Evolutionary conservation across 2,113 vertebrate species (phyloP).

Genomic region (Ctenomys sociabilis): DNA sequence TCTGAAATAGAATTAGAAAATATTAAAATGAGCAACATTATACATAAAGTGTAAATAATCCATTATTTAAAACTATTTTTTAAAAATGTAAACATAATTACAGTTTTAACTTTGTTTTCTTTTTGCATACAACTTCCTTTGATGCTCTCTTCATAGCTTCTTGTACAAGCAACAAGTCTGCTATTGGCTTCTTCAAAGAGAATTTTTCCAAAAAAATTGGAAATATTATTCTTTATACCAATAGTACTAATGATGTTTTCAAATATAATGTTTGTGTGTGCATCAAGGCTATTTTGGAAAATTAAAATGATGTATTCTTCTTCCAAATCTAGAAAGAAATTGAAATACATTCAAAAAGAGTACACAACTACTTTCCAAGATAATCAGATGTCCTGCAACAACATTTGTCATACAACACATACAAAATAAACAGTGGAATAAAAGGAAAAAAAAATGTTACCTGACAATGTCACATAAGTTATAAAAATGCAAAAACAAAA

Average conservation of each 20-base stretch:
- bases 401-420: background rate
- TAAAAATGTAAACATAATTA: slow-evolving; percentile 77
- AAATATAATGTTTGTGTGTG: slow-evolving; percentile 92
- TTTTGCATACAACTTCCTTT: slow-evolving; percentile 87
- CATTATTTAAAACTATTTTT: slow-evolving; percentile 51
- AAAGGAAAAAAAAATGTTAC: slow-evolving; percentile 14
- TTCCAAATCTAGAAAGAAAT: slow-evolving; percentile 88
- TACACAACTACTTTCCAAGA: slow-evolving; percentile 21
- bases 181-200: slow-evolving; percentile 95
- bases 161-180: slow-evolving; percentile 96
- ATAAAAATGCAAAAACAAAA: background rate
- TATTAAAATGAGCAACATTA: background rate
- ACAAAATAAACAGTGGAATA: background rate
- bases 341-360: slow-evolving; percentile 3
- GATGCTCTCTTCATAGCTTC: slow-evolving; percentile 89
- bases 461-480: background rate
- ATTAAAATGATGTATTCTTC: slow-evolving; percentile 97
- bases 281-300: slow-evolving; percentile 93
- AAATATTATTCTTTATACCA: slow-evolving; percentile 90
- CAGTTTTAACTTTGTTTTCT: slow-evolving; percentile 88
- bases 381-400: slow-evolving; percentile 16
- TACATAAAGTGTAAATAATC: slow-evolving; percentile 51
- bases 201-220: slow-evolving; percentile 92
- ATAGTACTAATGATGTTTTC: slow-evolving; percentile 95
- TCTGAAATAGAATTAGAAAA: slow-evolving; percentile 48